Conservation (phyloP, 2,888 invertebrate genomes). For the Electrophaes corylata region DNA sequence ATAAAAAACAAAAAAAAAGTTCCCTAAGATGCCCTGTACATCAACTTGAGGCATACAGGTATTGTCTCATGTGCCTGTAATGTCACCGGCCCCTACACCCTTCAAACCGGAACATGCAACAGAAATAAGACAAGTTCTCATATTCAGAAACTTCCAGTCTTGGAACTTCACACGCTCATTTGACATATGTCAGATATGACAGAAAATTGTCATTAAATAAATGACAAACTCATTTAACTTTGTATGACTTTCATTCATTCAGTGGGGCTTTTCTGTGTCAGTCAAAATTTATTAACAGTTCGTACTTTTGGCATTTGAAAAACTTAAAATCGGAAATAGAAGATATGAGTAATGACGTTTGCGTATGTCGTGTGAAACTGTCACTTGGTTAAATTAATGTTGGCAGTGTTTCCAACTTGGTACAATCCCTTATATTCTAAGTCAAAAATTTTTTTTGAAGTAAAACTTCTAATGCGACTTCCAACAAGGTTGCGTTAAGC, state of each 20-base stretch:
- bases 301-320: conserved; percentile 76
- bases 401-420: conserved; percentile 23
- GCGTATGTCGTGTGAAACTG: conserved; percentile 76
- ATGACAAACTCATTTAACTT: conserved; percentile 57
- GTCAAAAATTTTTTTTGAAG: not conserved
- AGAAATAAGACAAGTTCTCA: not conserved
- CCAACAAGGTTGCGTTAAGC: too few species aligned
- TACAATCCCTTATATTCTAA: not conserved
- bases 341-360: conserved; percentile 70
- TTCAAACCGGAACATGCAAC: too few species aligned
- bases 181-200: not conserved
- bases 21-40: too few species aligned
- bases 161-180: not conserved
- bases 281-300: conserved; percentile 74
- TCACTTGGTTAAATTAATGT: conserved; percentile 72
- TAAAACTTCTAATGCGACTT: too few species aligned
- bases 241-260: conserved; percentile 50
- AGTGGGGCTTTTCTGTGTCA: conserved; percentile 66
- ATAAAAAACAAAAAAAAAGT: too few species aligned
- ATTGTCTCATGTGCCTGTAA: too few species aligned
- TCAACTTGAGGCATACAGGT: too few species aligned
- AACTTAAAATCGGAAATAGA: conserved; percentile 79
- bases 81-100: too few species aligned
- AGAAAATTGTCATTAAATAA: conserved; percentile 21
- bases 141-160: not conserved